Evolutionary conservation across 2,797 vertebrate species (phyloP).

Genomic region (Mormyrops attenuatus): DNA sequence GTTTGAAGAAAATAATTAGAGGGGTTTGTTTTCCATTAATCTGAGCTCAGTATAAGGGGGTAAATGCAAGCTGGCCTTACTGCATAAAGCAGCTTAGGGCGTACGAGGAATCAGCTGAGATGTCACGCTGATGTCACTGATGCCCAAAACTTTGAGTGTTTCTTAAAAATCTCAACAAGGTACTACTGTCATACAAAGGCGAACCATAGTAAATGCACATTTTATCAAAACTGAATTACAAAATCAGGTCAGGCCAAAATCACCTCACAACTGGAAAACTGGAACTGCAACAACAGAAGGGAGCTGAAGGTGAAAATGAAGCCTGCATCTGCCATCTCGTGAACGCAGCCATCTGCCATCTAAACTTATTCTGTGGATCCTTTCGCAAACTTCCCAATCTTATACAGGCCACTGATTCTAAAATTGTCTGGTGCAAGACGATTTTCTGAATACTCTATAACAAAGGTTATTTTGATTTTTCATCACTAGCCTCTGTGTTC

Average conservation of each 20-base stretch:
- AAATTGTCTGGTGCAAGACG: not conserved
- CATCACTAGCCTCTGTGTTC: not conserved
- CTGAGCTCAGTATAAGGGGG: constrained; percentile 9
- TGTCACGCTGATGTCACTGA: not conserved
- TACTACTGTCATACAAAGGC: not conserved
- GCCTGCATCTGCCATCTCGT: not conserved
- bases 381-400: not conserved
- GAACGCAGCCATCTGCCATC: not conserved
- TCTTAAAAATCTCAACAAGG: not conserved
- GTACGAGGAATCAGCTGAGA: not conserved
- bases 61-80: constrained; percentile 13
- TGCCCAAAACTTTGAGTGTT: not conserved
- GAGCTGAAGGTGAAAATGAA: not conserved
- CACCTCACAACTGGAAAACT: not conserved
- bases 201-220: not conserved
- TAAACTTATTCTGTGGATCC: not conserved
- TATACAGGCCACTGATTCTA: not conserved
- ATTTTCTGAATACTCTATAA: not conserved
- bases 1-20: constrained; percentile 16
- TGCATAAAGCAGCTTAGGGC: not conserved
- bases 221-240: not conserved
- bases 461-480: no score
- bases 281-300: not conserved
- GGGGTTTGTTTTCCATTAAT: constrained; percentile 18
- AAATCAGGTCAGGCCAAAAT: not conserved